Conservation (phyloP, 2,888 invertebrate species). For the Syrphus vitripennis region DNA sequence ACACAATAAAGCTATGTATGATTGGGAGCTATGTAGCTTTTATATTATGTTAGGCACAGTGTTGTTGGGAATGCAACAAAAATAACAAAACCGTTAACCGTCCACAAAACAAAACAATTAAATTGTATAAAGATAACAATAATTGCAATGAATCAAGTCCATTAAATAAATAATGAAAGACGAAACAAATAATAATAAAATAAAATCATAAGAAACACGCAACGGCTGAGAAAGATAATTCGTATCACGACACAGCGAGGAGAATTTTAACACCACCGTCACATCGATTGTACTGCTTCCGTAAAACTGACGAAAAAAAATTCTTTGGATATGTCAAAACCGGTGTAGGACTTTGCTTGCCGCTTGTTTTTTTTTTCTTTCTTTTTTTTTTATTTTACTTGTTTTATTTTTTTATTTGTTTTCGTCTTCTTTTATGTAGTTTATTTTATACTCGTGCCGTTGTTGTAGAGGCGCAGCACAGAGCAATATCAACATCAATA, state of each 20-base stretch:
- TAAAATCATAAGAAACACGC: slow-evolving; percentile 74
- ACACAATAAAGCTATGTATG: slow-evolving; percentile 27
- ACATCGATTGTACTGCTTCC: slow-evolving; percentile 74
- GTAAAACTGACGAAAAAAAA: slow-evolving; percentile 74
- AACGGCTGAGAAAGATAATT: slow-evolving; percentile 60
- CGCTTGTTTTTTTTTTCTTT: slow-evolving; percentile 48
- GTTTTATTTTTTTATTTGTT: slow-evolving; percentile 25
- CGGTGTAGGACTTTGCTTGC: slow-evolving; percentile 70
- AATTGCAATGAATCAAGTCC: slow-evolving; percentile 77
- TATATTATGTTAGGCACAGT: slow-evolving; percentile 61
- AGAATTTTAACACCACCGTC: slow-evolving; percentile 70
- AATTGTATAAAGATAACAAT: slow-evolving; percentile 75
- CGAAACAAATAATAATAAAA: slow-evolving; percentile 34
- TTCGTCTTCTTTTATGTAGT: slow-evolving; percentile 57
- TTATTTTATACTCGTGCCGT: slow-evolving; percentile 58
- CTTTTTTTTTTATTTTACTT: too few relatives aligned
- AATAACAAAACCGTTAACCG: not conserved
- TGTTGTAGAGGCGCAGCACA: slow-evolving; percentile 53
- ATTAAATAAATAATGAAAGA: slow-evolving; percentile 69
- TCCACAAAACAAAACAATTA: slow-evolving; percentile 59
- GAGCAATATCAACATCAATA: slow-evolving; percentile 49
- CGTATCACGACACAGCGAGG: slow-evolving; percentile 64
- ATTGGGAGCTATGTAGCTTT: slow-evolving; percentile 17
- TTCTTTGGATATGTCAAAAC: slow-evolving; percentile 70
- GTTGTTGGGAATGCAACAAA: slow-evolving; percentile 43